phyloP scores from a whole-genome alignment of 2,888 invertebrate species.

The Aporophyla nigra region DNA sequence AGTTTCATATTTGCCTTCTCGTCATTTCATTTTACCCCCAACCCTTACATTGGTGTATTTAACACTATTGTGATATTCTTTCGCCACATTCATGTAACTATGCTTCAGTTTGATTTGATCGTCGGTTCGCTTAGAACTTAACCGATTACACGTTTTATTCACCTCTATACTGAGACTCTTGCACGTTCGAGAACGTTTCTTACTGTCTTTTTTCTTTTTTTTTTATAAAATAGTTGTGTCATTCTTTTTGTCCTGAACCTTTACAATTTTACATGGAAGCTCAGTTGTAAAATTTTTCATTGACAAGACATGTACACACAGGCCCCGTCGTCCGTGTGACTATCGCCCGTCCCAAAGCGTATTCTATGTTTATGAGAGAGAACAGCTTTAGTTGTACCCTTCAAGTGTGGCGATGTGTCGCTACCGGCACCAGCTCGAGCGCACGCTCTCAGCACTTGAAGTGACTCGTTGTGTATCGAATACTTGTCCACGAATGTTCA shows the following conservation, averaged over 20 bases:
- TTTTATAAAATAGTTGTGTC: conserved; percentile 75
- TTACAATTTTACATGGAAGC: conserved; percentile 87
- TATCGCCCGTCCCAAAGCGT: conserved; percentile 88
- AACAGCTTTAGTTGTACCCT: conserved; percentile 80
- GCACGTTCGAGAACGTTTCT: conserved; percentile 82
- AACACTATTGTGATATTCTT: conserved; percentile 84
- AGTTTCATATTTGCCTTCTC: conserved; percentile 86
- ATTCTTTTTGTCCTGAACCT: conserved; percentile 79
- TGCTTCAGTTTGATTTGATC: conserved; percentile 84
- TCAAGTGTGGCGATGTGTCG: conserved; percentile 71
- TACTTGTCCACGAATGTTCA: conserved; percentile 72
- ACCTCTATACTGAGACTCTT: conserved; percentile 76
- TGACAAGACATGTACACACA: conserved; percentile 58
- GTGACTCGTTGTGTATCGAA: conserved; percentile 67
- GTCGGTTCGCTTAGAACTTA: conserved; percentile 85
- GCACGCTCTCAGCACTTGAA: conserved; percentile 65
- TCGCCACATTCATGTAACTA: conserved; percentile 84
- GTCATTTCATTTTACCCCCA: conserved; percentile 86
- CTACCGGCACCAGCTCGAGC: conserved; percentile 37
- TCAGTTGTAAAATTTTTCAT: conserved; percentile 80
- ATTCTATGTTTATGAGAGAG: conserved; percentile 72
- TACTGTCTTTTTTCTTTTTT: conserved; percentile 74
- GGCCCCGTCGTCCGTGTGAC: conserved; percentile 84
- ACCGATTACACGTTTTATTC: conserved; percentile 81
- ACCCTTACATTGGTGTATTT: conserved; percentile 82